These are phyloP conservation scores for Apamea anceps DNA, from an alignment of 2,888 invertebrate genomes.

Conservation along the genomic window DNA sequence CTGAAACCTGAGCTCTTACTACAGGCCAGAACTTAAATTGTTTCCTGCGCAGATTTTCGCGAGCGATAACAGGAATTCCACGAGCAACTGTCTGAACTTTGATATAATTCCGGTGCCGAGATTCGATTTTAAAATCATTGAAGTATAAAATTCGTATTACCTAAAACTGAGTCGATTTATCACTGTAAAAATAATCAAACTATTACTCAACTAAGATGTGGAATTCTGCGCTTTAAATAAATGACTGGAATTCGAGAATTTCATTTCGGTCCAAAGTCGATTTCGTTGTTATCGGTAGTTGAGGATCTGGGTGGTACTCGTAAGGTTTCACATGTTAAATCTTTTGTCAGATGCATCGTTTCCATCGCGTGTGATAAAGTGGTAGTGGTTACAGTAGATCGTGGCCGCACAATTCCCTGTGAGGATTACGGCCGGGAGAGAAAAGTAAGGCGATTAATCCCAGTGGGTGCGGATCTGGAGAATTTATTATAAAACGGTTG, in stretches of 20 bases:
- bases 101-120: constrained; percentile 61
- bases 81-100: constrained; percentile 60
- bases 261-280: constrained; percentile 61
- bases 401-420: constrained; percentile 87
- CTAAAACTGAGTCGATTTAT: constrained; percentile 63
- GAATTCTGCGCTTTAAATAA: constrained; percentile 63
- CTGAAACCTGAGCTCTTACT: constrained; percentile 76
- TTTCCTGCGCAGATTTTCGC: constrained; percentile 72
- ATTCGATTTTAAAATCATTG: constrained; percentile 66
- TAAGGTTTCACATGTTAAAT: constrained; percentile 64
- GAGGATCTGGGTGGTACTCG: constrained; percentile 57
- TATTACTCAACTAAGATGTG: constrained; percentile 65
- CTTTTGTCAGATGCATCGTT: constrained; percentile 68
- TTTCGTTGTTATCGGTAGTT: constrained; percentile 60
- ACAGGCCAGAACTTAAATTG: constrained; percentile 74
- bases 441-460: constrained; percentile 90
- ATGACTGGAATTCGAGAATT: constrained; percentile 63
- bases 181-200: constrained; percentile 67
- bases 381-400: constrained; percentile 80
- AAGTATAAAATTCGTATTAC: constrained; percentile 64
- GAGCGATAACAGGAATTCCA: constrained; percentile 67
- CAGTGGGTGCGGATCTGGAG: constrained; percentile 83
- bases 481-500: constrained; percentile 89
- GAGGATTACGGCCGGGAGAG: constrained; percentile 87
- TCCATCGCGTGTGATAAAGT: constrained; percentile 69